These are phyloP conservation scores for Mythimna vitellina DNA, from an alignment of 2,888 invertebrate species.

Conservation along the genomic window DNA sequence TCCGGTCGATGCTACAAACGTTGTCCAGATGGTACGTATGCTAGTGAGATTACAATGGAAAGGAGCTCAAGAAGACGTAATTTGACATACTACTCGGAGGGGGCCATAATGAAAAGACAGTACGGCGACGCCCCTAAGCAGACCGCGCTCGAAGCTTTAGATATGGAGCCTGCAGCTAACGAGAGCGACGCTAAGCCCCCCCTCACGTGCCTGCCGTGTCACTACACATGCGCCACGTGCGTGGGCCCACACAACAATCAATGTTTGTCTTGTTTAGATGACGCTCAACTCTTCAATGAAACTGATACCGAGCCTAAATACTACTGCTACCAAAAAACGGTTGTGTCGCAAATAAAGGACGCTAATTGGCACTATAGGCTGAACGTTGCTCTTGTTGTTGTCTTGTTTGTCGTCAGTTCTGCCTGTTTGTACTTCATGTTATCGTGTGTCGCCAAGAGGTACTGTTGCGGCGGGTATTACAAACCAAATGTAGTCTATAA, in stretches of 20 bases:
- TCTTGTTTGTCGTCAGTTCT: conserved; percentile 77
- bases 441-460: conserved; percentile 75
- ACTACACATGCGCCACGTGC: conserved; percentile 94
- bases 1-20: conserved; percentile 90
- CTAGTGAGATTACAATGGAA: conserved; percentile 82
- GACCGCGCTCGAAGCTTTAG: conserved; percentile 79
- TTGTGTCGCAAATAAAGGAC: conserved; percentile 83
- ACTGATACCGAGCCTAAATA: conserved; percentile 82
- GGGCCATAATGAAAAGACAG: conserved; percentile 78
- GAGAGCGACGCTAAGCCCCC: conserved; percentile 71
- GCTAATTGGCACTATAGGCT: conserved; percentile 86
- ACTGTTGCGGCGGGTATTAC: conserved; percentile 77
- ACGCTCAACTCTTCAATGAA: conserved; percentile 89
- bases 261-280: conserved; percentile 92
- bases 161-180: conserved; percentile 78
- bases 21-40: conserved; percentile 90
- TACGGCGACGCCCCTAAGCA: conserved; percentile 65
- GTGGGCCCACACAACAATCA: conserved; percentile 93
- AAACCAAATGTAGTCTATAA: conserved; percentile 82
- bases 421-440: conserved; percentile 75
- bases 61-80: conserved; percentile 85
- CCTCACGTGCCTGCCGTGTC: conserved; percentile 92
- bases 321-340: conserved; percentile 88
- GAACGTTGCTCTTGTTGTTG: conserved; percentile 81
- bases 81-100: conserved; percentile 79